These are phyloP conservation scores for Aythya baeri DNA, from an alignment of 2,113 vertebrate species.

Conservation along the genomic window DNA sequence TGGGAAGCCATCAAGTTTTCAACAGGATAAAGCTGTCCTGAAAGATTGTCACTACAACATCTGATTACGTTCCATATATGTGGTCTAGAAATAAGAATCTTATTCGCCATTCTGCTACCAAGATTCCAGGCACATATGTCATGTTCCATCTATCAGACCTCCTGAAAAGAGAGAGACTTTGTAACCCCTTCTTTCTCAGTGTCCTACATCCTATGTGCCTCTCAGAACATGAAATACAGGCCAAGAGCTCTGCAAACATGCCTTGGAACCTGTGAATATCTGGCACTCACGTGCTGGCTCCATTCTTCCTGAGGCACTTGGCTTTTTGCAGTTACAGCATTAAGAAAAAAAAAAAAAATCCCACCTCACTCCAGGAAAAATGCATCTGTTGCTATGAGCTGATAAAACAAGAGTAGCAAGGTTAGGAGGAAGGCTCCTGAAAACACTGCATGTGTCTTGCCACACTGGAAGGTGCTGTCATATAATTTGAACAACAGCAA, in stretches of 20 bases:
- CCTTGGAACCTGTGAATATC: no score
- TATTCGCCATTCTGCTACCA: background rate
- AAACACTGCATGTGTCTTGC: background rate
- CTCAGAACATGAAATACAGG: background rate
- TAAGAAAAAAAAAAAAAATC: background rate
- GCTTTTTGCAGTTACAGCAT: background rate
- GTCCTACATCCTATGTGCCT: background rate
- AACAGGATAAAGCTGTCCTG: rapidly evolving
- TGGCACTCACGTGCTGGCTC: background rate
- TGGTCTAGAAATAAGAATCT: background rate
- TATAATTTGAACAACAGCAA: background rate
- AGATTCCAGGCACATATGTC: background rate
- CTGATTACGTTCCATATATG: background rate
- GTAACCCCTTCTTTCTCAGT: background rate
- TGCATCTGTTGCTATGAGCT: background rate
- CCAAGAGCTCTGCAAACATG: no score
- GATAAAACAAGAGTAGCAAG: background rate
- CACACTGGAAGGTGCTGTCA: background rate
- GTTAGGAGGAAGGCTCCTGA: background rate
- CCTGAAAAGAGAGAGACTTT: background rate
- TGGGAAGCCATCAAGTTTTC: background rate
- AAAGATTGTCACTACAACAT: background rate
- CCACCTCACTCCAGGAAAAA: background rate
- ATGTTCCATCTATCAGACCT: background rate
- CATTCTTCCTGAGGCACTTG: background rate